A percentile compares a stretch with the other conserved stretches of the same genome.
Conservation (phyloP, 2,797 vertebrate genomes). For the Xyrichtys novacula region DNA sequence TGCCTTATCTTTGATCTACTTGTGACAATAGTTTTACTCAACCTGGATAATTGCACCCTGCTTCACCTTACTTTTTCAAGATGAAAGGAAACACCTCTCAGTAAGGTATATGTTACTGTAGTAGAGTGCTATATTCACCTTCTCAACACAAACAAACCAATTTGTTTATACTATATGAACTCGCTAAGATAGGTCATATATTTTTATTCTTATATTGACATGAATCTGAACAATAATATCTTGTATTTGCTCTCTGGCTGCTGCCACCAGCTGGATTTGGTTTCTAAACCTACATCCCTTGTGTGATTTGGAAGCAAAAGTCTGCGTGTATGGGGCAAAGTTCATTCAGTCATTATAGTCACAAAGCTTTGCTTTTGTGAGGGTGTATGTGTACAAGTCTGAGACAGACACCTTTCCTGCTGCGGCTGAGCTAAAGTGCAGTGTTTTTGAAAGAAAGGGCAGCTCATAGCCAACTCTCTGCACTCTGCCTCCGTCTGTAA, state of each 20-base stretch:
- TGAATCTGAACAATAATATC: no score
- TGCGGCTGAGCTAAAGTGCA: slow-evolving; percentile 66
- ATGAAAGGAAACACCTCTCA: no score
- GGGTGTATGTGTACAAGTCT: slow-evolving; percentile 11
- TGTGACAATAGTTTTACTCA: no score
- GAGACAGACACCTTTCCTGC: slow-evolving; percentile 44
- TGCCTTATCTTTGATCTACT: background rate
- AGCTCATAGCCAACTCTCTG: slow-evolving; percentile 59
- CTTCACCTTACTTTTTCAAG: background rate
- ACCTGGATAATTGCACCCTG: no score
- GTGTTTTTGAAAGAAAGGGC: slow-evolving; percentile 70
- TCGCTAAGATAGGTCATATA: no score
- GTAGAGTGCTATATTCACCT: no score
- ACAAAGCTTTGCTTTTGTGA: slow-evolving; percentile 18
- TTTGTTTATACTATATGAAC: no score
- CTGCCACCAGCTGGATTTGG: slow-evolving; percentile 27
- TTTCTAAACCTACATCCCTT: slow-evolving; percentile 14
- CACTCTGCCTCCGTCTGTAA: slow-evolving; percentile 68
- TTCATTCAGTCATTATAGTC: slow-evolving; percentile 33
- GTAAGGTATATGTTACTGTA: no score
- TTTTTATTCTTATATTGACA: no score
- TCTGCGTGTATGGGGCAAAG: slow-evolving; percentile 13
- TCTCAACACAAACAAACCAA: no score
- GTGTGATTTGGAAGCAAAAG: background rate
- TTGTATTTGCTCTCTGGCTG: no score